These are phyloP conservation scores for Linurgus olivaceus DNA, from an alignment of 2,797 vertebrate genomes.

Conservation along the genomic window DNA sequence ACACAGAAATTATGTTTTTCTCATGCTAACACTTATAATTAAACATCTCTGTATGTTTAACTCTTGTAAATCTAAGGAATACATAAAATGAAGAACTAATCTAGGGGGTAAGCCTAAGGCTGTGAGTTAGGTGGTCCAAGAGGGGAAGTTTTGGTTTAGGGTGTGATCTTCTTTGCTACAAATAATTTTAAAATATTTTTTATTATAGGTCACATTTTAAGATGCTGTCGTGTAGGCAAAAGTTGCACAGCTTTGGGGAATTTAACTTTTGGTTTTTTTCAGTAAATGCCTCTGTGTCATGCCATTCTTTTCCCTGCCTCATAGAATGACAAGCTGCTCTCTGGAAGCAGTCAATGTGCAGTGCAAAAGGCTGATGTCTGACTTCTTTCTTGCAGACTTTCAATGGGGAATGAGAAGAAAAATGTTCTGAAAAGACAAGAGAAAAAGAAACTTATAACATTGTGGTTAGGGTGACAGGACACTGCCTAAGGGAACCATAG, in stretches of 20 bases:
- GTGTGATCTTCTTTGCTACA: neutral
- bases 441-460: neutral
- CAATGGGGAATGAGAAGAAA: neutral
- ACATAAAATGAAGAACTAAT: neutral
- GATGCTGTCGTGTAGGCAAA: neutral
- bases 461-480: neutral
- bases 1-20: neutral
- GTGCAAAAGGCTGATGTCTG: neutral
- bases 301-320: neutral
- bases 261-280: neutral
- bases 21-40: neutral
- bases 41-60: neutral
- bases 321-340: neutral
- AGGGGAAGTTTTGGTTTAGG: neutral
- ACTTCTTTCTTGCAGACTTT: neutral
- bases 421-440: neutral
- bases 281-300: neutral
- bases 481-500: neutral
- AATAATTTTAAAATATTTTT: neutral
- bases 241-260: neutral
- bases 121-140: neutral
- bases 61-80: neutral
- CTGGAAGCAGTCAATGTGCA: neutral
- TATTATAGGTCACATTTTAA: neutral
- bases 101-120: neutral